phyloP scores from a whole-genome alignment of 2,113 vertebrate species.

The Crotalus horridus region DNA sequence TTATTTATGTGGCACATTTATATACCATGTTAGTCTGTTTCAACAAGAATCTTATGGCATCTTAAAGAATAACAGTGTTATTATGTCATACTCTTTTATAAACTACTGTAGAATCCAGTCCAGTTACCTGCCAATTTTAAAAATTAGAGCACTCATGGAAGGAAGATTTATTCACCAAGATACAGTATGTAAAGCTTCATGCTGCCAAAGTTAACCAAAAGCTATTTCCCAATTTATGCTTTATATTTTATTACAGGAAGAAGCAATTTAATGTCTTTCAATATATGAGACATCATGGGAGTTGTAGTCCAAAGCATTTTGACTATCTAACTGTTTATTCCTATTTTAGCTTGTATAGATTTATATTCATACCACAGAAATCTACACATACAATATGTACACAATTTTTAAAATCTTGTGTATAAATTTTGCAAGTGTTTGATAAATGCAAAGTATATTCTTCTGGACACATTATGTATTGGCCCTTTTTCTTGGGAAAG shows the following conservation, averaged over 20 bases:
- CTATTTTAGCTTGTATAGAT: background rate
- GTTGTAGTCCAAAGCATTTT: background rate
- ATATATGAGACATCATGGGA: background rate
- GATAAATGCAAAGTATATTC: background rate
- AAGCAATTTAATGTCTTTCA: background rate
- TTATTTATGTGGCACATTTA: background rate
- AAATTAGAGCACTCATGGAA: background rate
- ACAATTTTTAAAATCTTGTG: background rate
- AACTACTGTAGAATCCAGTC: background rate
- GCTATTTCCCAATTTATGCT: background rate
- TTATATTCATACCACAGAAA: background rate
- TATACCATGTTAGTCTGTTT: background rate
- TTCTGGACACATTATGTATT: background rate
- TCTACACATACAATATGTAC: background rate
- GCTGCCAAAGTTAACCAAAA: background rate
- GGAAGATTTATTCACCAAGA: background rate
- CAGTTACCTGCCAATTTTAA: background rate
- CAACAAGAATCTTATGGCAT: background rate
- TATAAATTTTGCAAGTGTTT: background rate
- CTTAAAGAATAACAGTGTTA: background rate
- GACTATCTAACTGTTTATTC: background rate
- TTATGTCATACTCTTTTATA: background rate
- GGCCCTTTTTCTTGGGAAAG: background rate
- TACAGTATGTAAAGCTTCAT: background rate
- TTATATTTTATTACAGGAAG: background rate